A percentile compares a stretch with the other conserved stretches of the same genome.
These are phyloP conservation scores for Polietes domitor DNA, from an alignment of 2,888 invertebrate genomes.

Conservation along the genomic window DNA sequence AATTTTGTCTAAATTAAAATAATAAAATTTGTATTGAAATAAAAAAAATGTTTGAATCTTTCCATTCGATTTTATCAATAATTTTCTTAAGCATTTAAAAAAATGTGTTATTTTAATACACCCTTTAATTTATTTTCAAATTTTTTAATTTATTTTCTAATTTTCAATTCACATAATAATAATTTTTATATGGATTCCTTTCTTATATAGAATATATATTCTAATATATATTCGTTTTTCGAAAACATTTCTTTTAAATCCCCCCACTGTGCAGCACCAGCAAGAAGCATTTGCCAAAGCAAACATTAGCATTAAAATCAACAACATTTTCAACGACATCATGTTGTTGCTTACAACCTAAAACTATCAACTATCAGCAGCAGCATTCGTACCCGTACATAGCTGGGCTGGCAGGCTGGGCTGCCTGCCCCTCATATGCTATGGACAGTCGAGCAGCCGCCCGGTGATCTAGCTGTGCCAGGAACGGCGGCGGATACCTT, in stretches of 20 bases:
- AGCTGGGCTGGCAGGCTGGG: neutral
- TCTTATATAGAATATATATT: no score
- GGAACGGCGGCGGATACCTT: no score
- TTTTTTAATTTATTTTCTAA: no score
- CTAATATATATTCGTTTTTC: neutral
- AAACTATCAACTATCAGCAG: conserved; percentile 30
- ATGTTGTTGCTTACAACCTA: conserved; percentile 52
- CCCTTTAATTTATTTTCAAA: no score
- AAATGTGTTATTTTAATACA: no score
- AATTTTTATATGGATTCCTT: no score
- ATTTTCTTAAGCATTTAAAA: no score
- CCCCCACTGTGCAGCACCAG: neutral
- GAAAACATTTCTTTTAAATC: conserved; percentile 26
- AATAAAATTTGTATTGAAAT: no score
- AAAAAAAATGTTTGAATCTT: no score
- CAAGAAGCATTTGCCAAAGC: conserved; percentile 45
- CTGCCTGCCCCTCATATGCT: neutral
- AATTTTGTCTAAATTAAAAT: no score
- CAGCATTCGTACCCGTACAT: neutral
- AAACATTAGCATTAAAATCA: conserved; percentile 66
- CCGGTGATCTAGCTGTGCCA: neutral
- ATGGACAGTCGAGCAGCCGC: neutral
- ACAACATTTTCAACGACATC: conserved; percentile 59
- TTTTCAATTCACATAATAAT: no score
- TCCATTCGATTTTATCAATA: no score